Evolutionary conservation across 2,113 vertebrate genomes (phyloP).

Genomic region (Oxyruncus cristatus): DNA sequence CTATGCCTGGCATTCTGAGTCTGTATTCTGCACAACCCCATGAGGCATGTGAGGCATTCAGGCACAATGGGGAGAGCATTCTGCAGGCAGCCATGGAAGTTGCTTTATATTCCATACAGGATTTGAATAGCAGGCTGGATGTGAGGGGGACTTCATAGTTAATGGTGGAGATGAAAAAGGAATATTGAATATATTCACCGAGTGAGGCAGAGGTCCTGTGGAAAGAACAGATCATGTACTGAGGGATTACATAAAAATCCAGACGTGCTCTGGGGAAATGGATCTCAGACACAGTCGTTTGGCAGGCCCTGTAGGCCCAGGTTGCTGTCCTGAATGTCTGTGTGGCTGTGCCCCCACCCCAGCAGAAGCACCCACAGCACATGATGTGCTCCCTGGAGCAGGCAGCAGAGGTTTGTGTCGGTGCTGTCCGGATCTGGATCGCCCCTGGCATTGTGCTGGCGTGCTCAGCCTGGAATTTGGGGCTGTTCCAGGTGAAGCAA

Average conservation of each 20-base stretch:
- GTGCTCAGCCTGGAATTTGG: background rate
- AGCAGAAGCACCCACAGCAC: background rate
- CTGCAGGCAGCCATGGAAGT: background rate
- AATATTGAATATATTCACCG: background rate
- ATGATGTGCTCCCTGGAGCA: background rate
- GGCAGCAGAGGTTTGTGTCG: background rate
- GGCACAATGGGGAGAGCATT: background rate
- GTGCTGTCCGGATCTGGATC: fast-evolving
- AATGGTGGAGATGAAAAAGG: slow-evolving; percentile 21
- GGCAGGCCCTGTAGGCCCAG: background rate
- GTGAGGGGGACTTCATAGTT: background rate
- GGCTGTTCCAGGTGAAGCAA: background rate
- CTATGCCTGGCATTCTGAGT: background rate
- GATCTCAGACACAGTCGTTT: background rate
- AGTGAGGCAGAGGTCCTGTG: background rate
- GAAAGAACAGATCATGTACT: background rate
- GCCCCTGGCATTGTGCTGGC: background rate
- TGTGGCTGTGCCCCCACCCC: background rate
- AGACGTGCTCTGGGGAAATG: background rate
- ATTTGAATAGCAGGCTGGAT: background rate
- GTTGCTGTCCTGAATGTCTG: background rate
- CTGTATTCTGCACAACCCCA: background rate
- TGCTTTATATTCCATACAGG: background rate
- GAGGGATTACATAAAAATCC: background rate
- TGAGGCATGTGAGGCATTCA: background rate